Percentiles rank a stretch among this genome's conserved stretches.
phyloP scores from a whole-genome alignment of 2,888 invertebrate genomes.

The Eueremaeus valkanovi region DNA sequence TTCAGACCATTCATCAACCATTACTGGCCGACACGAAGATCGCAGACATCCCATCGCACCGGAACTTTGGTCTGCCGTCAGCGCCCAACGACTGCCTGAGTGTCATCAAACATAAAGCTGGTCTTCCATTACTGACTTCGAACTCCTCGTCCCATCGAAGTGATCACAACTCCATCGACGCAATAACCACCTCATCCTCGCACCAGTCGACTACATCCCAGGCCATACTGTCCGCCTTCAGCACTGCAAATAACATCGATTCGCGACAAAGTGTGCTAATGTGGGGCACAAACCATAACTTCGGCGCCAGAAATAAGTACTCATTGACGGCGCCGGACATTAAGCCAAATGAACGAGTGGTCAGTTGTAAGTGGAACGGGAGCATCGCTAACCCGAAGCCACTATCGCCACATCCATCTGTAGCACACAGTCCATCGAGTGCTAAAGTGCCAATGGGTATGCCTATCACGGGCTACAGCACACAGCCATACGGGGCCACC shows the following conservation, averaged over 20 bases:
- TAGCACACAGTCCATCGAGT: constrained; percentile 39
- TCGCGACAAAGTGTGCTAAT: constrained; percentile 83
- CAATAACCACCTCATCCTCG: constrained; percentile 30
- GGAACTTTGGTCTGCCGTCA: constrained; percentile 44
- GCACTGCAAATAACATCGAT: constrained; percentile 53
- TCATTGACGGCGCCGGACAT: constrained; percentile 41
- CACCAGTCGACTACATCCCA: constrained; percentile 24
- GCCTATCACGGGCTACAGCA: constrained; percentile 41
- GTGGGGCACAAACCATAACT: constrained; percentile 64
- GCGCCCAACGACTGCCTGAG: constrained; percentile 43
- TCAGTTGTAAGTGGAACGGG: constrained; percentile 45
- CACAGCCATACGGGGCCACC: constrained; percentile 39
- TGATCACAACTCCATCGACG: constrained; percentile 41
- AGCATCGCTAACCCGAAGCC: constrained; percentile 43
- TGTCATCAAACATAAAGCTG: constrained; percentile 44
- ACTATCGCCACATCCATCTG: constrained; percentile 43
- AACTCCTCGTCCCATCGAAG: constrained; percentile 41
- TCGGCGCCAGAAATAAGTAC: constrained; percentile 41
- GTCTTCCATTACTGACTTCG: constrained; percentile 33
- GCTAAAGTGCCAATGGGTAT: constrained; percentile 45
- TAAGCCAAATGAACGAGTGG: constrained; percentile 40
- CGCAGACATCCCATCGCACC: constrained; percentile 42
- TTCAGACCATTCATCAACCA: constrained; percentile 46
- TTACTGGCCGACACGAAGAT: constrained; percentile 47
- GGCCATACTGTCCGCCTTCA: constrained; percentile 42